Percentiles rank a stretch among this genome's conserved stretches.
These are phyloP conservation scores for Pterobdella sp. DNA, from an alignment of 2,888 invertebrate species.

Conservation along the genomic window DNA sequence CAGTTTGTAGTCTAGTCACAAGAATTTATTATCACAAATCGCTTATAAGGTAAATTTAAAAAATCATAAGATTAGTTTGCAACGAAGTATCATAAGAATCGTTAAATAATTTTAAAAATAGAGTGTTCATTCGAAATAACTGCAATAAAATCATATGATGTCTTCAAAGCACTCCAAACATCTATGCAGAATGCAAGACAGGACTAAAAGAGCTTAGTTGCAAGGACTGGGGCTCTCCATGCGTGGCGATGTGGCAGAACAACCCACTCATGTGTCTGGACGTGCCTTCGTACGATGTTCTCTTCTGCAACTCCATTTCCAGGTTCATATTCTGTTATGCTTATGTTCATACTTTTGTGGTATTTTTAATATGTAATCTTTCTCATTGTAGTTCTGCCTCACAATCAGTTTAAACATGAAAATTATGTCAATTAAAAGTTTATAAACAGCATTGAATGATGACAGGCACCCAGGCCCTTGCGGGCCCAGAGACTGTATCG, in stretches of 20 bases:
- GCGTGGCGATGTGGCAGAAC: not conserved
- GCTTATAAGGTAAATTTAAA: no score
- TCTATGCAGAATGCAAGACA: not conserved
- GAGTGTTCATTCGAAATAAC: no score
- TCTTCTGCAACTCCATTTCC: constrained; percentile 10
- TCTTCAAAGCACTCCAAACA: no score
- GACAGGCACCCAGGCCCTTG: constrained; percentile 4
- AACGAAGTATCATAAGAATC: no score
- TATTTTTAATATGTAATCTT: not conserved
- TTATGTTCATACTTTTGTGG: not conserved
- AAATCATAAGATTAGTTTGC: no score
- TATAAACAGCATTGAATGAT: not conserved
- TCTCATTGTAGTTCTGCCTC: not conserved
- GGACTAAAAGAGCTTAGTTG: not conserved
- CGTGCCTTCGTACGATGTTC: not conserved
- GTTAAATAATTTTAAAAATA: no score
- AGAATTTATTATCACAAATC: no score
- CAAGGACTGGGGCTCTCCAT: constrained; percentile 12
- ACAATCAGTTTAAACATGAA: no score
- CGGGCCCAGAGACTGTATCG: constrained; percentile 9
- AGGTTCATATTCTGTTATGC: not conserved
- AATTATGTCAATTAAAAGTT: no score
- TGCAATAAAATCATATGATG: no score
- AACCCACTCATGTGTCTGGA: constrained; percentile 2
- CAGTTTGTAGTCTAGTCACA: no score